These are phyloP conservation scores for Parthenolecanium corni DNA, from an alignment of 2,888 invertebrate genomes.

Conservation along the genomic window DNA sequence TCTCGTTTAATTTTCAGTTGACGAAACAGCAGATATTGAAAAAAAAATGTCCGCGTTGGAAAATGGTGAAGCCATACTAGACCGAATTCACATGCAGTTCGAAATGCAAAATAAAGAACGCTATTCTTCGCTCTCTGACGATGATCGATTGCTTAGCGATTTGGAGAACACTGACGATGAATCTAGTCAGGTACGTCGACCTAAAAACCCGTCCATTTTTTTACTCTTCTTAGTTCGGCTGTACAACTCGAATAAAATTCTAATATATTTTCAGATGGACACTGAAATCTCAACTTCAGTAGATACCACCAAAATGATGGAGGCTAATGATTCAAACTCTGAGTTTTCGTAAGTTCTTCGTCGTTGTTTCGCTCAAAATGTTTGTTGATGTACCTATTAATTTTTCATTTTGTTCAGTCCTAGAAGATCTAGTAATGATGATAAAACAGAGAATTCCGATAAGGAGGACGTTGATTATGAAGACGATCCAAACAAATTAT, in stretches of 20 bases:
- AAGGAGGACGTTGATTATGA: conserved; percentile 60
- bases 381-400: no score
- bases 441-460: conserved; percentile 32
- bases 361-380: no score
- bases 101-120: conserved; percentile 1
- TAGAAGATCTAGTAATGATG: background rate
- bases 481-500: conserved; percentile 83
- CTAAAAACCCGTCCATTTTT: no score
- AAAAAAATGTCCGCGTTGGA: conserved; percentile 18
- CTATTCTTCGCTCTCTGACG: conserved; percentile 1
- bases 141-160: conserved; percentile 16
- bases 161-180: conserved; percentile 22
- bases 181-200: background rate
- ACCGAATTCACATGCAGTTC: conserved; percentile 6
- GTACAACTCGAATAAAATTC: background rate
- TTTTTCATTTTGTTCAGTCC: background rate
- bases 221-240: background rate
- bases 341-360: background rate
- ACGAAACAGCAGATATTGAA: conserved; percentile 14
- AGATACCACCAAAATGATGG: background rate
- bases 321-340: background rate
- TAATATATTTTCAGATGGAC: background rate
- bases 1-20: background rate
- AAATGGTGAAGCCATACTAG: conserved; percentile 22
- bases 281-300: background rate